Evolutionary conservation across 2,797 vertebrate species (phyloP).

Genomic region (Hippopotamyrus pictus): DNA sequence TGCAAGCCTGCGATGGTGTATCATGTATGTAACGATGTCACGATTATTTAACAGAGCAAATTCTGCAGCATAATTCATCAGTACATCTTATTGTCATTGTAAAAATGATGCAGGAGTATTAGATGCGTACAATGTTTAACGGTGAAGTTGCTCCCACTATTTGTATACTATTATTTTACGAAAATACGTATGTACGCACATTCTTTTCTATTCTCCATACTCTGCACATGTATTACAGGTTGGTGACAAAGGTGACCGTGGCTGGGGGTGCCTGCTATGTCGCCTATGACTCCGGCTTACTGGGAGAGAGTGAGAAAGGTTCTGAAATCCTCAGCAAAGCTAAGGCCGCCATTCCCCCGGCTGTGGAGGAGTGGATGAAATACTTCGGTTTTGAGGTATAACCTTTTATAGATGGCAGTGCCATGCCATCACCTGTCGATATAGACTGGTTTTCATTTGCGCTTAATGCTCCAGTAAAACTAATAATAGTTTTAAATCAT

Average conservation of each 20-base stretch:
- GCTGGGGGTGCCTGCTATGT: constrained; percentile 82
- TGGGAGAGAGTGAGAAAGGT: constrained; percentile 70
- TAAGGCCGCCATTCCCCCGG: constrained; percentile 68
- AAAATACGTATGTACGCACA: neutral
- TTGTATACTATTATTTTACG: neutral
- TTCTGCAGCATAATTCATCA: neutral
- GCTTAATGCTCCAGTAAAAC: neutral
- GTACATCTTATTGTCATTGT: neutral
- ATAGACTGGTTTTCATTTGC: neutral
- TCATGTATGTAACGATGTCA: neutral
- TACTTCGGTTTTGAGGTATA: constrained; percentile 79
- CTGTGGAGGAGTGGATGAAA: constrained; percentile 76
- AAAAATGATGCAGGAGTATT: neutral
- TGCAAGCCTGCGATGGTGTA: neutral
- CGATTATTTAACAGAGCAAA: neutral
- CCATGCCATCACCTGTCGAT: neutral
- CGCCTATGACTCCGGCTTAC: constrained; percentile 74
- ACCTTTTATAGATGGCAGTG: neutral
- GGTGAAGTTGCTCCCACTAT: neutral
- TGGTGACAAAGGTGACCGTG: constrained; percentile 76
- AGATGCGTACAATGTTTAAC: neutral
- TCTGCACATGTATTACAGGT: constrained; percentile 51
- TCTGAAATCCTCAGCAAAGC: constrained; percentile 71
- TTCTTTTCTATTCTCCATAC: neutral
- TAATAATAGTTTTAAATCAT: neutral